These are phyloP conservation scores for Saccopteryx bilineata DNA, from an alignment of 2,113 vertebrate species.

Conservation along the genomic window DNA sequence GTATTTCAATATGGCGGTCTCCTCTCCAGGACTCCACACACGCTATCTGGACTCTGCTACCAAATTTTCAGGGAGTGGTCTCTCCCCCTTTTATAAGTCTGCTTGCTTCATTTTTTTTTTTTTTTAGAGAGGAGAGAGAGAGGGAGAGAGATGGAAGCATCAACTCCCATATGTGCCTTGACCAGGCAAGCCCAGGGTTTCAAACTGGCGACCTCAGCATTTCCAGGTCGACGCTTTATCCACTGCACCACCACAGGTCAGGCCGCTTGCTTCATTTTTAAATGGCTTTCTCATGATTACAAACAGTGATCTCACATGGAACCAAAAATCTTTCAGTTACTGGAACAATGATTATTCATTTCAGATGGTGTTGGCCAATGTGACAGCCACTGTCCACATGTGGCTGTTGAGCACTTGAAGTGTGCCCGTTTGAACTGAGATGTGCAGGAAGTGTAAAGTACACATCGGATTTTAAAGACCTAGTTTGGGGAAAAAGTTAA, in stretches of 20 bases:
- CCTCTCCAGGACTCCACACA: fast-evolving
- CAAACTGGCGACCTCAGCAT: no score
- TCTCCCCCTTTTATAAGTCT: not conserved
- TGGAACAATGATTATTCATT: not conserved
- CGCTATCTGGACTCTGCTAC: not conserved
- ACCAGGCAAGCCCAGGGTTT: no score
- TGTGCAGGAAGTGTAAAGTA: not conserved
- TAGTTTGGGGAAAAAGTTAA: not conserved
- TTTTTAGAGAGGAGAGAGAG: no score
- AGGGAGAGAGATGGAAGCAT: no score
- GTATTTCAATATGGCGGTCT: fast-evolving
- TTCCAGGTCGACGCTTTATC: no score
- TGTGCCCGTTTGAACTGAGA: not conserved
- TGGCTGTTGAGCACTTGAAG: fast-evolving
- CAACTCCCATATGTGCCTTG: no score
- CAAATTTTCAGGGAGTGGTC: not conserved
- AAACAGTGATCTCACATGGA: not conserved
- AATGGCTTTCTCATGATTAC: not conserved
- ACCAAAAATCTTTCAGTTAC: not conserved
- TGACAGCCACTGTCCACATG: not conserved
- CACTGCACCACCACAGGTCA: no score
- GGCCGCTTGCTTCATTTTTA: not conserved
- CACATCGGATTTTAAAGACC: not conserved
- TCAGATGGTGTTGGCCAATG: no score
- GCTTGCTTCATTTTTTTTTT: not conserved